phyloP scores from a whole-genome alignment of 2,113 vertebrate genomes.

The Lamprologus sp. region DNA sequence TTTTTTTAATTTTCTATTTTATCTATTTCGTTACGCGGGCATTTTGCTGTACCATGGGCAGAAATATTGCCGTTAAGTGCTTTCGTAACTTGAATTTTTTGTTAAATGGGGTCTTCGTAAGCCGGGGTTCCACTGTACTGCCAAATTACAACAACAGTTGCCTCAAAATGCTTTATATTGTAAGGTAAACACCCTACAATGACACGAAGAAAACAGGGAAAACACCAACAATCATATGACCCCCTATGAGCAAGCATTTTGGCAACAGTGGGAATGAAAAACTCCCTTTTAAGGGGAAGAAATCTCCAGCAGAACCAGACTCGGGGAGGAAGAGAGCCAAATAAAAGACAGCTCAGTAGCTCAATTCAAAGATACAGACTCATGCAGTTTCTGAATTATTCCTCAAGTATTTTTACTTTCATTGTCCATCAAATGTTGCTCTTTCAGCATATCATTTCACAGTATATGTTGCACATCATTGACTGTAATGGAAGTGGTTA shows the following conservation, averaged over 20 bases:
- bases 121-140: background rate
- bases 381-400: background rate
- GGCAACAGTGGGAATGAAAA: background rate
- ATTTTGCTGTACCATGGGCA: background rate
- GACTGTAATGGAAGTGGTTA: background rate
- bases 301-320: background rate
- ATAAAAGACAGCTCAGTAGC: background rate
- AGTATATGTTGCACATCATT: background rate
- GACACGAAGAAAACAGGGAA: background rate
- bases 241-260: background rate
- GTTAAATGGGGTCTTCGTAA: background rate
- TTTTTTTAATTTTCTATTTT: rapidly evolving
- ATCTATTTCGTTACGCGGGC: rapidly evolving
- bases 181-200: background rate
- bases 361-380: background rate
- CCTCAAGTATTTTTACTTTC: background rate
- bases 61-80: background rate
- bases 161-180: background rate
- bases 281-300: background rate
- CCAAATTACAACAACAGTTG: background rate
- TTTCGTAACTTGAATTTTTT: background rate
- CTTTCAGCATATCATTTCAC: background rate
- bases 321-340: background rate
- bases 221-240: background rate
- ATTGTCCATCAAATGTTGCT: background rate